phyloP scores from a whole-genome alignment of 2,113 vertebrate genomes.

The Chitala chitala region DNA sequence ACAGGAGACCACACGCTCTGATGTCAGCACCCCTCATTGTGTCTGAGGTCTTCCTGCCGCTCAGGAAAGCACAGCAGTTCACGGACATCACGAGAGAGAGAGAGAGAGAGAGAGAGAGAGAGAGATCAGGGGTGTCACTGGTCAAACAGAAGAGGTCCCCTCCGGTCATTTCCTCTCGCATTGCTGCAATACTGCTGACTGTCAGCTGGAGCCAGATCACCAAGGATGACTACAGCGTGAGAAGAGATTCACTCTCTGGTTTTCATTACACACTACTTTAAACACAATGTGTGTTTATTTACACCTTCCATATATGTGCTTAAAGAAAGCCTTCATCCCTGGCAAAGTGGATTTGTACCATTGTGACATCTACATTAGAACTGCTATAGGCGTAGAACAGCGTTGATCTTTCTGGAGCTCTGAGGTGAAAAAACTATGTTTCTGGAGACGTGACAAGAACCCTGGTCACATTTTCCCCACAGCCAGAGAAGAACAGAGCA shows the following conservation, averaged over 20 bases:
- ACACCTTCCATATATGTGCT: no score
- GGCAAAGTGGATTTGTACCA: no score
- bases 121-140: constrained; percentile 5
- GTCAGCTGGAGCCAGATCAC: not conserved
- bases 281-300: no score
- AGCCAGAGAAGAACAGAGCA: no score
- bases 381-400: no score
- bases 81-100: constrained; percentile 28
- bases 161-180: constrained; percentile 10
- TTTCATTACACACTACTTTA: no score
- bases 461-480: no score
- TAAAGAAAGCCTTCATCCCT: no score
- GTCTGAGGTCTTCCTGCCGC: constrained; percentile 35
- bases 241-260: not conserved
- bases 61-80: constrained; percentile 34
- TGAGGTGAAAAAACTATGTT: no score
- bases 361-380: no score
- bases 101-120: not conserved
- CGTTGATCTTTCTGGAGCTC: no score
- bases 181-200: constrained; percentile 7
- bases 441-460: no score
- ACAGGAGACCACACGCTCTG: constrained; percentile 30
- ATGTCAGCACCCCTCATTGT: constrained; percentile 40
- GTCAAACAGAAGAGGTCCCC: constrained; percentile 14
- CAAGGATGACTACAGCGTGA: not conserved